Evolutionary conservation across 1,140 invertebrate species (phyloP).

Genomic region (Trichomalopsis sarcophagae): DNA sequence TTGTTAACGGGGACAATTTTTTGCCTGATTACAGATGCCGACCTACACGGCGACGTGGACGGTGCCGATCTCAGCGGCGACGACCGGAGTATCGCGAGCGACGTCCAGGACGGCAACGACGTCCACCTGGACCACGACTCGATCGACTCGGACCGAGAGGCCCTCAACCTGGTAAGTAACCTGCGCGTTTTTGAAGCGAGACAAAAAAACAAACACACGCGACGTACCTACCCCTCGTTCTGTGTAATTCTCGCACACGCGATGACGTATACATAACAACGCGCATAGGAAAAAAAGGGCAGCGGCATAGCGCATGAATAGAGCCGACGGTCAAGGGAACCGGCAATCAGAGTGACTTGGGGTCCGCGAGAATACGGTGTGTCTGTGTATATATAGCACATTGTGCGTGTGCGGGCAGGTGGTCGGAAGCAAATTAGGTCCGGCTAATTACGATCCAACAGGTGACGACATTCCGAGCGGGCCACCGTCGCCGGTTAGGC

Average conservation of each 20-base stretch:
- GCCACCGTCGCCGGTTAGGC: constrained; percentile 20
- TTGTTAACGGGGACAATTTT: constrained; percentile 18
- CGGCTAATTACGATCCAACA: constrained; percentile 65
- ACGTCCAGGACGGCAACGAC: constrained; percentile 71
- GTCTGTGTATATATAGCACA: background rate
- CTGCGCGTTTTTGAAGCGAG: background rate
- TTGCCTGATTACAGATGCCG: constrained; percentile 71
- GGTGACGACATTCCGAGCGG: constrained; percentile 59
- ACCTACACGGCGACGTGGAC: constrained; percentile 74
- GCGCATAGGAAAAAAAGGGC: background rate
- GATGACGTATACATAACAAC: constrained; percentile 18
- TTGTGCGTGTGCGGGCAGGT: constrained; percentile 21
- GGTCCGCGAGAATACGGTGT: background rate
- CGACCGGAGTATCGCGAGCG: constrained; percentile 75
- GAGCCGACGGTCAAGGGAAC: constrained; percentile 4
- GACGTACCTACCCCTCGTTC: background rate
- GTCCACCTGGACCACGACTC: constrained; percentile 75
- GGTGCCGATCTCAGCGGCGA: constrained; percentile 74
- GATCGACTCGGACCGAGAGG: constrained; percentile 76
- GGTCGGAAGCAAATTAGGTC: constrained; percentile 57
- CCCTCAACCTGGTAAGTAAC: constrained; percentile 75
- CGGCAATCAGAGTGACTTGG: constrained; percentile 22
- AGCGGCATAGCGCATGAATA: background rate
- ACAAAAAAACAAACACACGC: background rate
- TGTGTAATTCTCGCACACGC: constrained; percentile 15